Base-by-base conservation (phyloP, 2,113 vertebrate species). In the Mastomys natalensis region DNA sequence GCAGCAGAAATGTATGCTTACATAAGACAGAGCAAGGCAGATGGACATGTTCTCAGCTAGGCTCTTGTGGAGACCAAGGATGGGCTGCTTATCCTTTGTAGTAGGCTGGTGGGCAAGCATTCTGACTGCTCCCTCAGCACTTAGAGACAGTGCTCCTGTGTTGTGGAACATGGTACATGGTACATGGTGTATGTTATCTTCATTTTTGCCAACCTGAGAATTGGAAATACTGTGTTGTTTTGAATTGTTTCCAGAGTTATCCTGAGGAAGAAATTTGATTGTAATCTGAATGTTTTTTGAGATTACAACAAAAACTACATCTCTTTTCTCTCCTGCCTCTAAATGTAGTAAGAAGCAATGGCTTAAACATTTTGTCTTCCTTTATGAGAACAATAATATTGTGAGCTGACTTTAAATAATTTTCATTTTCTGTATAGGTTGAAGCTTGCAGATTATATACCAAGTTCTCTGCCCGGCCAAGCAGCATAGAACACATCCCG, bases 391-490 rank as follows among this genome's bases (percentile, higher is more conserved):
- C 62, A 80, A 60, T 78, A 45, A 86, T 76, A 91, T 84, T 87
- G 1, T 84, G 7, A 70, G 17, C 66, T 90, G 81, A 97, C 89
- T 89, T 95, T 84, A 94, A 91, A 45, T 89, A 84, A 45, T 84
- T 92, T 93, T 96, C 77, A 91, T 91, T 94, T 90, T 87, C 19
- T n/a, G 0, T 68, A 4, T 77, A 99, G 99, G 99, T 99, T 97
- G 99, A 99, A 98, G 99, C 99, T 70, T 99, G 99, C 97, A 99
- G 99, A 62, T 98, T 99, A 24, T 99, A 99, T 96, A 99, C 98
- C 98, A 99, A 99, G 94, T 99, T 99, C 68, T 99, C 99, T 93
- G 99, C 98, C 10, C 98, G 99, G 91, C 99, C 99, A 82, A 99
- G 98, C 98, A 99, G 99, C 93, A 95, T 99, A 88, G 98, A 99